These are phyloP conservation scores for Himantopus leucocephalus DNA, from an alignment of 2,113 vertebrate species.

Conservation along the genomic window DNA sequence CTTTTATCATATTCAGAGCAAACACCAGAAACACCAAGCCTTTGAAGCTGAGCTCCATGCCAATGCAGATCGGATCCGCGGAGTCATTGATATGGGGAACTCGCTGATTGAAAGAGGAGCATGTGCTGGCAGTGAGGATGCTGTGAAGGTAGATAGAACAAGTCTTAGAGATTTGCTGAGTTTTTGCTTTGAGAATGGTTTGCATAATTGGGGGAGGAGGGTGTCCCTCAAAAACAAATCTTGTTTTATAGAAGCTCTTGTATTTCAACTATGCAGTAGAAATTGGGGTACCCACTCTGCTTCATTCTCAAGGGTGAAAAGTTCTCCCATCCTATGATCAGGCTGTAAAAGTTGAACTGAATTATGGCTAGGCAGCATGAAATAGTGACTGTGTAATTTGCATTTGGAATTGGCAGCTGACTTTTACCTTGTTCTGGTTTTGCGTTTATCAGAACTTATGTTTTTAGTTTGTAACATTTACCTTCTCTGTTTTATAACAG, in stretches of 20 bases:
- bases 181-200: background rate
- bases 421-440: background rate
- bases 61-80: slow-evolving; percentile 93
- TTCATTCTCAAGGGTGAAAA: accelerated
- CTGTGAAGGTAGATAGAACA: slow-evolving; percentile 84
- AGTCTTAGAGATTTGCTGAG: background rate
- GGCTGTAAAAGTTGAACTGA: background rate
- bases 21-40: slow-evolving; percentile 98
- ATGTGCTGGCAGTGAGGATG: slow-evolving; percentile 94
- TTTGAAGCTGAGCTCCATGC: slow-evolving; percentile 97
- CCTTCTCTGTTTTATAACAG: slow-evolving; percentile 53
- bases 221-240: background rate
- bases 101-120: slow-evolving; percentile 94
- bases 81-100: slow-evolving; percentile 95
- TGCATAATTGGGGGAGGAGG: background rate
- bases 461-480: background rate
- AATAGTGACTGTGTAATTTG: background rate
- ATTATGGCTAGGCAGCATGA: background rate
- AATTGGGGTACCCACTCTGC: background rate
- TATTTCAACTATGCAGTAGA: accelerated
- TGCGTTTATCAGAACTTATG: background rate
- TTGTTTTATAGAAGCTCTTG: background rate
- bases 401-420: background rate
- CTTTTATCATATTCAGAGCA: slow-evolving; percentile 81
- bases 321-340: background rate